These are phyloP conservation scores for Caradrina kadenii DNA, from an alignment of 2,888 invertebrate species.

Conservation along the genomic window DNA sequence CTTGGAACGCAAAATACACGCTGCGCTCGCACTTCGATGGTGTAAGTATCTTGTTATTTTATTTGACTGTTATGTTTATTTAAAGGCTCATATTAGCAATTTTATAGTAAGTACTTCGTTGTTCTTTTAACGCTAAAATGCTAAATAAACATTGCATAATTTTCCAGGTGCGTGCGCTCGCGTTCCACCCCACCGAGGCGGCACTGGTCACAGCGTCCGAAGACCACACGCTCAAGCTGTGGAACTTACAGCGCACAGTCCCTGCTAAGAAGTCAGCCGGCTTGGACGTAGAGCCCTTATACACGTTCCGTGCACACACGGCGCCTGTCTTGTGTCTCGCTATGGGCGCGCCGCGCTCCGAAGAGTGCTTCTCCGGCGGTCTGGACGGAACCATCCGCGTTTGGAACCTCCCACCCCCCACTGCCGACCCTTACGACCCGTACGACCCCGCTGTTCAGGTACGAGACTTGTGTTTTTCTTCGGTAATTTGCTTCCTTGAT, in stretches of 20 bases:
- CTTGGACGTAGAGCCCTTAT: slow-evolving; percentile 99
- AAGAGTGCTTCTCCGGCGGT: slow-evolving; percentile 98
- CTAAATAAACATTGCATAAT: slow-evolving; percentile 3
- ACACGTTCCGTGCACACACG: slow-evolving; percentile 99
- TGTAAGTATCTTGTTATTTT: slow-evolving; percentile 72
- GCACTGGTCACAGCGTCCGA: slow-evolving; percentile 99
- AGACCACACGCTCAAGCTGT: slow-evolving; percentile 99
- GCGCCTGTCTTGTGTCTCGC: slow-evolving; percentile 98
- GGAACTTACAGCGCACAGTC: slow-evolving; percentile 99
- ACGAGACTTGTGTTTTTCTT: neutral
- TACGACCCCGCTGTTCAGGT: slow-evolving; percentile 97
- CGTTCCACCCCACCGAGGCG: slow-evolving; percentile 98
- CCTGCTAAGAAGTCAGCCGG: slow-evolving; percentile 99
- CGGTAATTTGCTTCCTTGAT: neutral
- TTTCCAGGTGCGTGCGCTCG: slow-evolving; percentile 94
- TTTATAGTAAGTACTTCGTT: neutral
- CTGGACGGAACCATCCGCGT: slow-evolving; percentile 98
- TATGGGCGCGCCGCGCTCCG: slow-evolving; percentile 98
- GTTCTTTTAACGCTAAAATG: neutral
- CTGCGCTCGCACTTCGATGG: slow-evolving; percentile 98
- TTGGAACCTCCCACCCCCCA: slow-evolving; percentile 98
- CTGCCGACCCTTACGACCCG: slow-evolving; percentile 99
- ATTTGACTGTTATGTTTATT: neutral
- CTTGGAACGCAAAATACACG: slow-evolving; percentile 99
- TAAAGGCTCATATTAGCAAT: neutral